These are phyloP conservation scores for Leptobrachium leishanense DNA, from an alignment of 2,113 vertebrate genomes.

Conservation along the genomic window DNA sequence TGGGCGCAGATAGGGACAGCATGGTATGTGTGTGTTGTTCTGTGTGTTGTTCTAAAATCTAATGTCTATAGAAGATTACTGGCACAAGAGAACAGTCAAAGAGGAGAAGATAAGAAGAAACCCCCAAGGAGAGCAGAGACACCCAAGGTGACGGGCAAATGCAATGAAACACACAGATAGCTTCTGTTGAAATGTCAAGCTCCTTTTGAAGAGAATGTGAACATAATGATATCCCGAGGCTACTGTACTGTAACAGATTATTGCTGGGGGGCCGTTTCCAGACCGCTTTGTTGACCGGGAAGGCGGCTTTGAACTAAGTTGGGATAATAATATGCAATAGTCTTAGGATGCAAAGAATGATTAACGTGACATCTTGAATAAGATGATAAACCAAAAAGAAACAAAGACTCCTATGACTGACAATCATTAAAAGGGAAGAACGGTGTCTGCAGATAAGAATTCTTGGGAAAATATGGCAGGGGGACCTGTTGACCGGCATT, in stretches of 20 bases:
- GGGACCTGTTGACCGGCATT: too few species aligned
- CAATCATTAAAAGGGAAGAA: too few species aligned
- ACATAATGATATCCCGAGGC: conserved; percentile 27
- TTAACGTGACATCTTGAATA: too few species aligned
- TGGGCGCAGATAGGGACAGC: background rate
- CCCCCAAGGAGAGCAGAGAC: background rate
- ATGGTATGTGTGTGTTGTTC: too few species aligned
- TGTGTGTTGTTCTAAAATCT: too few species aligned
- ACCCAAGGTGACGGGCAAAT: background rate
- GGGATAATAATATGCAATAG: background rate
- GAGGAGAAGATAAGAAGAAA: background rate
- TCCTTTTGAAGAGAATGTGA: background rate
- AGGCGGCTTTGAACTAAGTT: background rate
- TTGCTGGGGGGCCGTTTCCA: conserved; percentile 1
- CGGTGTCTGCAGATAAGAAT: too few species aligned
- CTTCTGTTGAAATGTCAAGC: background rate
- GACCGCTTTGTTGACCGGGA: background rate
- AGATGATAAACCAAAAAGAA: too few species aligned
- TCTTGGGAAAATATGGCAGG: too few species aligned
- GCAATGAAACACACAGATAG: background rate
- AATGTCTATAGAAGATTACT: background rate
- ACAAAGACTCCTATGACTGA: too few species aligned
- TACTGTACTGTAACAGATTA: background rate
- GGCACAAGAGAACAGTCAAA: conserved; percentile 2
- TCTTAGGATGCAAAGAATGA: too few species aligned